Conservation (phyloP, 2,888 invertebrate species). For the Parnassius glacialis region DNA sequence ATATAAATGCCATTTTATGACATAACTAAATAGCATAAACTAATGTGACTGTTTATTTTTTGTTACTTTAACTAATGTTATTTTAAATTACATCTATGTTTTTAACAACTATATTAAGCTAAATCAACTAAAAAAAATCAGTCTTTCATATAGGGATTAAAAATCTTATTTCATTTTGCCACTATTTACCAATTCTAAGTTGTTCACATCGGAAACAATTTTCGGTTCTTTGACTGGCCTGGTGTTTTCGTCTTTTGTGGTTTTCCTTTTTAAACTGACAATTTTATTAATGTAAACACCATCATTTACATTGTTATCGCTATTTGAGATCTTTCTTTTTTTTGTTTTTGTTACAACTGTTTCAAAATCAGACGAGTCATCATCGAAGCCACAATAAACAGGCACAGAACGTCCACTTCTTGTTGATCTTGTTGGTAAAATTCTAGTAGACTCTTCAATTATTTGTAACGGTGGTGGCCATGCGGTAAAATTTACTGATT, state of each 20-base stretch:
- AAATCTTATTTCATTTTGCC: conserved; percentile 23
- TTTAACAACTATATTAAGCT: background rate
- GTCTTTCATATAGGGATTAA: conserved; percentile 24
- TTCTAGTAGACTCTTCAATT: conserved; percentile 61
- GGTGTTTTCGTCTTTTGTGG: conserved; percentile 57
- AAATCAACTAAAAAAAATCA: conserved; percentile 23
- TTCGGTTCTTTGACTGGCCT: conserved; percentile 59
- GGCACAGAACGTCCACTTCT: conserved; percentile 70
- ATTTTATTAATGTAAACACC: conserved; percentile 57
- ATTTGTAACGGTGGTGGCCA: conserved; percentile 74
- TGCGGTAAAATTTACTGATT: conserved; percentile 55
- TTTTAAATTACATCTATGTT: too few relatives aligned
- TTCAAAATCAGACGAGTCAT: conserved; percentile 70
- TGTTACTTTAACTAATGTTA: background rate
- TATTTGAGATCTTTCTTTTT: conserved; percentile 60
- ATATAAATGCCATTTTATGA: conserved; percentile 8
- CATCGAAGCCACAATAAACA: conserved; percentile 68
- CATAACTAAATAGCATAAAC: conserved; percentile 6
- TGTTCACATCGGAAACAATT: conserved; percentile 30
- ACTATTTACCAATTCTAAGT: conserved; percentile 19
- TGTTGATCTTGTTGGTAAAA: conserved; percentile 63
- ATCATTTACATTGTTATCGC: conserved; percentile 51
- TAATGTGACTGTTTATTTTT: conserved; percentile 3
- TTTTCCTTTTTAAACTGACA: conserved; percentile 65
- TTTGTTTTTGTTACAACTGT: conserved; percentile 64